Base-by-base conservation (phyloP, 1,140 invertebrate species). In the Meloidogyne exigua region DNA sequence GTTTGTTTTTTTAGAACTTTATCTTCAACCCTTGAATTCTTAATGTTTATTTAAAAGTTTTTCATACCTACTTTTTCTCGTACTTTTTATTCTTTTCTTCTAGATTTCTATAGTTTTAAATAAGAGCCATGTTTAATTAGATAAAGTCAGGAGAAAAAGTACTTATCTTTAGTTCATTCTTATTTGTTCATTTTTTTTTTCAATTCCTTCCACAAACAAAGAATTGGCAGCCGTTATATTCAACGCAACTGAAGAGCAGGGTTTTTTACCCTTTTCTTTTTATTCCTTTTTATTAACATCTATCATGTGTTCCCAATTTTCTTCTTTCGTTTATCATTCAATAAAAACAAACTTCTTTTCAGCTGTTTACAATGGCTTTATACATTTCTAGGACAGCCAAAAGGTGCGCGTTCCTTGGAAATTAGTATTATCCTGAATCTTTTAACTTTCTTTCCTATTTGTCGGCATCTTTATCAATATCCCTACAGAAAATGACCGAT, bases 181-280 rank as follows among this genome's bases (percentile, higher is more conserved):
- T 68, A 36, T 25, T 25, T 32, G n/a, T n/a, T 23, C 21, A 25
- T 5, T 32, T 7, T 3, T 32, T 21, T 32, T 32, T 68, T 23
- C 66, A 18, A 26, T 18, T 68, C 12, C 66, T 68, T 68, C 28
- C 66, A 68, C 28, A 68, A 68, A 68, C 66, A 68, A 68, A 36
- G n/a, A 0, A 68, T 68, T 68, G 65, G 65, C 66, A 68, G 66
- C 21, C 68, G 23, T 69, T 49, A 68, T 68, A 12, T 42, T 18
- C 3, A 26, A 28, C 49, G 25, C 39, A 13, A n/a, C 32, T 21
- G 0, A 36, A 62, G 36, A 72, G 13, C 44, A 72, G 13, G 12
- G 49, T 23, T 39, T 65, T 25, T 66, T 13, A 13, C 72, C 57
- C 12, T 62, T 11, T 39, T 25, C 49, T 39, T 26, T 32, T 23